Evolutionary conservation across 2,113 vertebrate genomes (phyloP).

Genomic region (Notothenia rossii): DNA sequence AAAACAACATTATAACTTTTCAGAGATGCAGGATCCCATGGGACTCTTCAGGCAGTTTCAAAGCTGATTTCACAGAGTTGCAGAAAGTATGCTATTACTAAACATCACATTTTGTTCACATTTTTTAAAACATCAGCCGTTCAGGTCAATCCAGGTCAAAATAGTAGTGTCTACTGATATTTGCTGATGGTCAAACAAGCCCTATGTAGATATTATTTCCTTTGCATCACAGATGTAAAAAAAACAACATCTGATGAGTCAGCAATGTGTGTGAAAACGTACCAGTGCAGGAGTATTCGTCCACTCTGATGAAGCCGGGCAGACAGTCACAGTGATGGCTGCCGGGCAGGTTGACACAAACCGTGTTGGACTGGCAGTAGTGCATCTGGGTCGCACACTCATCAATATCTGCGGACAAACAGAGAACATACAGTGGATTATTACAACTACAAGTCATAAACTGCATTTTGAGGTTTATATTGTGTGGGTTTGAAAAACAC

Average conservation of each 20-base stretch:
- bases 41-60: not conserved
- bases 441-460: not conserved
- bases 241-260: not conserved
- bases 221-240: too few relatives aligned
- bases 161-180: too few relatives aligned
- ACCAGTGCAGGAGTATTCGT: slow-evolving; percentile 98
- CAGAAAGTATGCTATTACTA: not conserved
- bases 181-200: too few relatives aligned
- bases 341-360: slow-evolving; percentile 93
- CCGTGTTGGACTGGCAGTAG: slow-evolving; percentile 94
- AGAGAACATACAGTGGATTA: slow-evolving; percentile 40
- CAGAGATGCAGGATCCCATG: not conserved
- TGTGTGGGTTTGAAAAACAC: not conserved
- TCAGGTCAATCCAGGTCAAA: not conserved
- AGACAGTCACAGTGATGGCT: slow-evolving; percentile 94
- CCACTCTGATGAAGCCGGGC: slow-evolving; percentile 90
- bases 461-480: not conserved
- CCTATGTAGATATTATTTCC: too few relatives aligned
- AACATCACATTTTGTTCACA: not conserved
- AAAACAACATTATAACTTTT: not conserved
- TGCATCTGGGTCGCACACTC: slow-evolving; percentile 96
- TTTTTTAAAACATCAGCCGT: not conserved
- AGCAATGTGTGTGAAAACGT: slow-evolving; percentile 51
- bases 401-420: slow-evolving; percentile 89
- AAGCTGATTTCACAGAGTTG: not conserved